A percentile compares a stretch with the other conserved stretches of the same genome.
These are phyloP conservation scores for Micromesistius poutassou DNA, from an alignment of 2,797 vertebrate genomes.

Conservation along the genomic window DNA sequence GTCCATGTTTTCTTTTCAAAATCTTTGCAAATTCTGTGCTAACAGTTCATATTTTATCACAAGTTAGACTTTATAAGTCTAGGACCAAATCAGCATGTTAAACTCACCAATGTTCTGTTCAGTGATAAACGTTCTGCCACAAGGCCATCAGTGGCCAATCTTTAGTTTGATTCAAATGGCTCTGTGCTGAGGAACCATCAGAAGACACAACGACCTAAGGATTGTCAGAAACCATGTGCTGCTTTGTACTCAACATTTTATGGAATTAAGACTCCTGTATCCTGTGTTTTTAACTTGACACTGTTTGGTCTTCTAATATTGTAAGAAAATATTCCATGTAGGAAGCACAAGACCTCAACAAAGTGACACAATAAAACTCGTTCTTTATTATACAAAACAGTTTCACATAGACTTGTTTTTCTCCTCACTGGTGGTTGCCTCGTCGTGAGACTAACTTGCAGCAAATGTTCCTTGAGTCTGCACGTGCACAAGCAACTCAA, in stretches of 20 bases:
- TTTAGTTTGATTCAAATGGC: background rate
- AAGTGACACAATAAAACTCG: background rate
- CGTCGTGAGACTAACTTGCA: background rate
- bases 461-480: background rate
- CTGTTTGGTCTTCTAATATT: background rate
- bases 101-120: background rate
- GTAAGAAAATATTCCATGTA: background rate
- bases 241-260: conserved; percentile 55
- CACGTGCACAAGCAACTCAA: background rate
- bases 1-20: background rate
- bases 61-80: background rate
- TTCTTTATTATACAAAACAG: conserved; percentile 1
- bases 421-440: background rate
- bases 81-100: conserved; percentile 6
- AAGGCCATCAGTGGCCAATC: background rate
- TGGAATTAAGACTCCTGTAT: conserved; percentile 55
- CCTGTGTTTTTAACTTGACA: conserved; percentile 7
- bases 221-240: conserved; percentile 43
- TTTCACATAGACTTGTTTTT: background rate
- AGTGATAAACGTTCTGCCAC: background rate
- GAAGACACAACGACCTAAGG: conserved; percentile 6
- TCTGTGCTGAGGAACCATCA: too few relatives aligned
- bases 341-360: background rate
- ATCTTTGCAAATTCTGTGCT: background rate
- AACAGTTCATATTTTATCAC: background rate